A percentile compares a stretch with the other conserved stretches of the same genome.
Conservation (phyloP, 2,797 vertebrate species). For the Chrysocyon brachyurus region DNA sequence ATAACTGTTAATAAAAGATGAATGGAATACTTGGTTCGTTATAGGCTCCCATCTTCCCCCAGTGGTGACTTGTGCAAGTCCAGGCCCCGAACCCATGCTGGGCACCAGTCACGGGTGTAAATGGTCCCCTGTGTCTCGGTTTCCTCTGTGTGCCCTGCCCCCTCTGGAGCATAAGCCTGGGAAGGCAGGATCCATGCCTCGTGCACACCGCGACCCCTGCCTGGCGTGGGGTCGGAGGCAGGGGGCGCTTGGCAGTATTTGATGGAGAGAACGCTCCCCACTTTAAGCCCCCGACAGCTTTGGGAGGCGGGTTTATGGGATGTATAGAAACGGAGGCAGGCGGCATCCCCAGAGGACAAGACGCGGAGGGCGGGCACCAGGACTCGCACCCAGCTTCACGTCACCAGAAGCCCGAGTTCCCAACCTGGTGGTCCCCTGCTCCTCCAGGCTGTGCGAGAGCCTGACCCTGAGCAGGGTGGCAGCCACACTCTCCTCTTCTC, state of each 20-base stretch:
- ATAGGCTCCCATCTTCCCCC: accelerated
- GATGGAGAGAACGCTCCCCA: not conserved
- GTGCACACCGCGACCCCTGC: accelerated
- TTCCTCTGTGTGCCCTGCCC: not conserved
- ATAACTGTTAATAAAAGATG: not conserved
- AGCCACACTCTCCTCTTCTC: accelerated
- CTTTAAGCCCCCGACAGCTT: not conserved
- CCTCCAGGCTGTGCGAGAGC: not conserved
- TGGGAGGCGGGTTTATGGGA: not conserved
- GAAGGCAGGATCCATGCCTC: accelerated
- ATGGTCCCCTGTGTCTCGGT: not conserved
- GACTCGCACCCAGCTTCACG: accelerated
- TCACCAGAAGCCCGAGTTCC: not conserved
- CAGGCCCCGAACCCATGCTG: accelerated
- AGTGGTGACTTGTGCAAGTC: accelerated
- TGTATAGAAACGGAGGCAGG: not conserved
- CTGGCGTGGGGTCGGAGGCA: not conserved
- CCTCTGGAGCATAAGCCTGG: accelerated
- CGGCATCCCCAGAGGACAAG: accelerated
- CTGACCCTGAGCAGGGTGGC: accelerated
- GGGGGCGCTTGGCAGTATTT: not conserved
- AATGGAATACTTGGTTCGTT: not conserved
- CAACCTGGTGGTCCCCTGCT: accelerated
- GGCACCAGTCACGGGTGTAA: not conserved
- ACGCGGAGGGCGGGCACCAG: accelerated